Evolutionary conservation across 2,113 vertebrate genomes (phyloP).

Genomic region (Gadus macrocephalus): DNA sequence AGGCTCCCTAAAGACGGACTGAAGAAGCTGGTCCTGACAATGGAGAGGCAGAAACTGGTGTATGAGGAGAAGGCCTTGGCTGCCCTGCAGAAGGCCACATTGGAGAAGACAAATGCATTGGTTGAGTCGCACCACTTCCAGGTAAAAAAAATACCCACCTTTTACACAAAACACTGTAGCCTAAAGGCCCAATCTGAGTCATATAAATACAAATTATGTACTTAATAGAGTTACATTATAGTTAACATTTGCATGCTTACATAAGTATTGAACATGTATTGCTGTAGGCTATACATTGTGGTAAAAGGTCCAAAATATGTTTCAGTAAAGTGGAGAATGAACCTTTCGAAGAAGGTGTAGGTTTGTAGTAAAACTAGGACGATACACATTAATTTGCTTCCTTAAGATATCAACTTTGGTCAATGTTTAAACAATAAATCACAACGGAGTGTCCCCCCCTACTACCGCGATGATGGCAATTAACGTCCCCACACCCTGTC

Average conservation of each 20-base stretch:
- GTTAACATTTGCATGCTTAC: not conserved
- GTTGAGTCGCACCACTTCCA: constrained; percentile 76
- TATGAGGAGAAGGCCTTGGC: constrained; percentile 84
- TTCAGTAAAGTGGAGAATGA: too few relatives aligned
- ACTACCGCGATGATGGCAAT: too few relatives aligned
- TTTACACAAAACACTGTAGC: not conserved
- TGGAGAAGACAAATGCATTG: constrained; percentile 79
- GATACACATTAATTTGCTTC: too few relatives aligned
- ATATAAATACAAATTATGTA: not conserved
- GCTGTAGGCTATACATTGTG: not conserved
- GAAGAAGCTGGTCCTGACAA: constrained; percentile 81
- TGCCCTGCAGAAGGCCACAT: constrained; percentile 80
- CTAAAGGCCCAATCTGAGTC: not conserved
- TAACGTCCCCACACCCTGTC: too few relatives aligned
- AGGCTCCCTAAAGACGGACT: constrained; percentile 71
- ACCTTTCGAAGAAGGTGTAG: too few relatives aligned
- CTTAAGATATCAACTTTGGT: too few relatives aligned
- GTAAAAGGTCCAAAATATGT: too few relatives aligned
- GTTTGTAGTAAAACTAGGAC: too few relatives aligned
- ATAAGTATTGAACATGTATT: not conserved
- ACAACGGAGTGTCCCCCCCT: too few relatives aligned
- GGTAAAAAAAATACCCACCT: constrained; percentile 60
- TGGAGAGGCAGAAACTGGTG: constrained; percentile 86
- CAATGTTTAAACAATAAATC: too few relatives aligned
- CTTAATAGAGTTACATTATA: not conserved